Base-by-base conservation (phyloP, 2,888 invertebrate species). In the Eurois occulta region DNA sequence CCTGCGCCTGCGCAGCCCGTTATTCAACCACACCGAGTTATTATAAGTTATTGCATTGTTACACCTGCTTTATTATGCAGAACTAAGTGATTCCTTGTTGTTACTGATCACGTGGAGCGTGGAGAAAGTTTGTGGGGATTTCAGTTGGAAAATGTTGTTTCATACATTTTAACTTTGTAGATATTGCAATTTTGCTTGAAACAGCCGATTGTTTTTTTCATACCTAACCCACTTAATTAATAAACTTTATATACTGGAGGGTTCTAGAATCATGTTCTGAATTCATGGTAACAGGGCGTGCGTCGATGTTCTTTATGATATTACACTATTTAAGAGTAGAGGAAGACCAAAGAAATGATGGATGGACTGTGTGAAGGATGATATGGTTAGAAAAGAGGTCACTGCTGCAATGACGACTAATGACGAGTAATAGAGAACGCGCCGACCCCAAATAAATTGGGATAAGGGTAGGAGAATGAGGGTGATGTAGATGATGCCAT, bases 11-110 rank as follows among this genome's bases (percentile, higher is more conserved):
- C 85, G 80, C 85, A 80, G 73, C 71, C 88, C 87, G 87, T 88
- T 91, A 90, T 82, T 87, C 80, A 87, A 86, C 84, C 86, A 77
- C 80, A 82, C 80, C 69, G 87, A 90, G 83, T 83, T 84, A 81
- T 76, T 83, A 75, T 82, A 84, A 84, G 86, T 86, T 89, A 91
- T 86, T 81, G 87, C 85, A 86, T 83, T 84, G 79, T 82, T 79
- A 83, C 80, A 87, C 75, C 67, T 71, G 81, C 48, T 84, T 79
- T 82, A 83, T 88, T 90, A 87, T 83, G 77, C 84, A 72, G 62
- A 77, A 73, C 78, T 85, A 73, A 86, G 86, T 86, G 86, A 75
- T 78, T 85, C 32, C 65, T 58, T 78, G 75, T 86, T 83, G 75
- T 86, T 78, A 70, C 78, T 72, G 78, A 65, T 75, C 55, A 41